These are phyloP conservation scores for Tetraodon nigroviridis DNA, from an alignment of 2,113 vertebrate species.

Conservation along the genomic window DNA sequence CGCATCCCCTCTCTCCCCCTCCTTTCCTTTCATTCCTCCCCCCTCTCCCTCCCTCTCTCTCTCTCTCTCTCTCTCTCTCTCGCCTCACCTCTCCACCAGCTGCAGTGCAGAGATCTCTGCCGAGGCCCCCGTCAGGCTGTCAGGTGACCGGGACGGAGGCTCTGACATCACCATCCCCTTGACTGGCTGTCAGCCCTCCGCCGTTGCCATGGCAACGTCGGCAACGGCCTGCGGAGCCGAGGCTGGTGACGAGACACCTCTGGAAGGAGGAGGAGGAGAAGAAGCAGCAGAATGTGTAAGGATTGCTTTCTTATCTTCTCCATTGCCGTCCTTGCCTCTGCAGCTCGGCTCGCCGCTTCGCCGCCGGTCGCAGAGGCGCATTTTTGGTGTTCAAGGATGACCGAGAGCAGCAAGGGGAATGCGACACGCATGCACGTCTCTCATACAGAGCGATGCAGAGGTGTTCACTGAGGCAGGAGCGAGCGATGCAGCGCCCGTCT, in stretches of 20 bases:
- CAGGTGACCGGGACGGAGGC: slow-evolving; percentile 73
- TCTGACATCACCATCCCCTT: slow-evolving; percentile 70
- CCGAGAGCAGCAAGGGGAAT: slow-evolving; percentile 56
- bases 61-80: slow-evolving; percentile 7
- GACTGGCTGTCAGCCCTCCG: slow-evolving; percentile 70
- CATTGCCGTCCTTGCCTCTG: neutral
- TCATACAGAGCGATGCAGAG: slow-evolving; percentile 44
- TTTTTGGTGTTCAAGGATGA: slow-evolving; percentile 43
- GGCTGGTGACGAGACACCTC: slow-evolving; percentile 63
- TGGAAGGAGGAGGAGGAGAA: slow-evolving; percentile 58
- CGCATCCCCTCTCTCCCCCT: neutral
- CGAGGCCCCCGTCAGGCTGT: slow-evolving; percentile 75
- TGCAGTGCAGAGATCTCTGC: slow-evolving; percentile 82
- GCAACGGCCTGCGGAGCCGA: slow-evolving; percentile 73
- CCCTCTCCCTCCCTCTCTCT: slow-evolving; percentile 7
- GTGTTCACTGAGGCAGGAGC: slow-evolving; percentile 42
- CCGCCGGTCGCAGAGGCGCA: slow-evolving; percentile 9
- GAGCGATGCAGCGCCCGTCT: slow-evolving; percentile 37
- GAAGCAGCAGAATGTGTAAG: slow-evolving; percentile 78
- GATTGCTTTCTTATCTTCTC: slow-evolving; percentile 5
- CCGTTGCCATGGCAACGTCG: slow-evolving; percentile 80
- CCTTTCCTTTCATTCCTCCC: neutral
- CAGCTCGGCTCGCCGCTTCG: neutral
- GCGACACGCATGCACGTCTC: slow-evolving; percentile 53
- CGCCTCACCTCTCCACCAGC: slow-evolving; percentile 61